These are phyloP conservation scores for Gymnoscopelus microlampas DNA, from an alignment of 2,797 vertebrate genomes.

Conservation along the genomic window DNA sequence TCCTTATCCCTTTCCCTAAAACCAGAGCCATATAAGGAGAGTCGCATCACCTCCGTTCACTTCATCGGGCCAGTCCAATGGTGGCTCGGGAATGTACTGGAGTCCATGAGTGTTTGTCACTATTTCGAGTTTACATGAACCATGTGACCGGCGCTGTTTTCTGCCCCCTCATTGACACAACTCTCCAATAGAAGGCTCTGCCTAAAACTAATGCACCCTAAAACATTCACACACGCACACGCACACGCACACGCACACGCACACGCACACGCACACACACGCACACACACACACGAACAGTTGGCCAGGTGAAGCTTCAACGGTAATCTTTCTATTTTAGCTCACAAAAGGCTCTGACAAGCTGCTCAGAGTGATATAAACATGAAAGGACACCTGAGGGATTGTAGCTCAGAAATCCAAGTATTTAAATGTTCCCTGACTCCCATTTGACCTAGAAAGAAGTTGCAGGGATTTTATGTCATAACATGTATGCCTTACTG, in stretches of 20 bases:
- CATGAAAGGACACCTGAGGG: constrained; percentile 3
- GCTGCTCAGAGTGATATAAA: not conserved
- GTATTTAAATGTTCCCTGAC: constrained; percentile 14
- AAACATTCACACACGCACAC: constrained; percentile 3
- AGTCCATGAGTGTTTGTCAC: no score
- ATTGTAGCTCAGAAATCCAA: constrained; percentile 17
- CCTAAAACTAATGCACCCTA: no score
- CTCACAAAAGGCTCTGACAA: constrained; percentile 5
- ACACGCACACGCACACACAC: constrained; percentile 1
- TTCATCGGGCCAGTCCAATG: no score
- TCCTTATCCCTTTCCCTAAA: no score
- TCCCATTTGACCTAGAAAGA: not conserved
- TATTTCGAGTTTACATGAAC: no score
- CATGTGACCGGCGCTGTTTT: no score
- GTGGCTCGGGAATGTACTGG: no score
- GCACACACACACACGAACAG: constrained; percentile 13
- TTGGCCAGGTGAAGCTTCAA: constrained; percentile 18
- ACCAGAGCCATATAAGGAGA: no score
- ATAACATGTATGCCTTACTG: not conserved
- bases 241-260: constrained; percentile 6
- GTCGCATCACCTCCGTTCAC: no score
- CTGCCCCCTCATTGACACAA: no score
- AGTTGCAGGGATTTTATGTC: constrained; percentile 9
- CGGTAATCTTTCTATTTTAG: constrained; percentile 15
- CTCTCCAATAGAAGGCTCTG: no score